A percentile compares a stretch with the other conserved stretches of the same genome.
Conservation (phyloP, 2,888 invertebrate species). For the Proisotoma minuta region DNA sequence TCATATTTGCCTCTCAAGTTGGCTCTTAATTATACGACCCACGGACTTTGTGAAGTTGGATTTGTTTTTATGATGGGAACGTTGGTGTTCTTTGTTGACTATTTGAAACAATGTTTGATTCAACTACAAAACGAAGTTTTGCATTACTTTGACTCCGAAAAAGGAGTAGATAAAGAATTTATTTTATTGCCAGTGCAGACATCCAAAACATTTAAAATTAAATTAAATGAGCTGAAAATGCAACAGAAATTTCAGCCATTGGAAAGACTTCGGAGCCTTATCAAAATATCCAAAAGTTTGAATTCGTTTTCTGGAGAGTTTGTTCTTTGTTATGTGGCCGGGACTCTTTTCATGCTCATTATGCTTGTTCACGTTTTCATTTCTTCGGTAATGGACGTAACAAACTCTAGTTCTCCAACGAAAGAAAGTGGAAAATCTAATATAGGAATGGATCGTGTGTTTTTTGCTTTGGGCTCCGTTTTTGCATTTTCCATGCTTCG, state of each 20-base stretch:
- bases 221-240: neutral
- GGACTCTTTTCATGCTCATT: neutral
- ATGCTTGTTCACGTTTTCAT: neutral
- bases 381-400: neutral
- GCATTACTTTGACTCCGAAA: neutral
- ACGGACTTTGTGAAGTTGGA: neutral
- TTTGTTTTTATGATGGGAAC: neutral
- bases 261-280: neutral
- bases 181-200: neutral
- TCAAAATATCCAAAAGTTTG: neutral
- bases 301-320: neutral
- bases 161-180: neutral
- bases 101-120: neutral
- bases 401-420: no score
- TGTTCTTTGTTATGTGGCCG: neutral
- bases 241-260: neutral
- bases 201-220: neutral
- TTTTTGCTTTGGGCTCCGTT: neutral
- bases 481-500: neutral
- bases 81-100: neutral
- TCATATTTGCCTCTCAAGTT: neutral
- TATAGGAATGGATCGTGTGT: neutral
- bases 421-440: no score
- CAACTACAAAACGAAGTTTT: neutral
- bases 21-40: neutral